These are phyloP conservation scores for Oreochromis mossambicus DNA, from an alignment of 2,797 vertebrate species.

Conservation along the genomic window DNA sequence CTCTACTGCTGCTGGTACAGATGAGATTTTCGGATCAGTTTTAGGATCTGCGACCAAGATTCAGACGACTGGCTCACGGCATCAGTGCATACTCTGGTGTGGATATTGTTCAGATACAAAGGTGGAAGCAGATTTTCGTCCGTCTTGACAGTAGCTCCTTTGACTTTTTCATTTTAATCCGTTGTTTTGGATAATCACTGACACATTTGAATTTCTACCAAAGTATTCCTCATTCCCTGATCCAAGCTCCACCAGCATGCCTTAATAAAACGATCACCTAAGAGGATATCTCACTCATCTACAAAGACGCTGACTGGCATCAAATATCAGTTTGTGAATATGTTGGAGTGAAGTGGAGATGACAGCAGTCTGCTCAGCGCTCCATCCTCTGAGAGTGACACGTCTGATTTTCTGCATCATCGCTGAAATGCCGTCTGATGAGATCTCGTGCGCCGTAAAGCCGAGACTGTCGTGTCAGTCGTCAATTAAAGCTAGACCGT, in stretches of 20 bases:
- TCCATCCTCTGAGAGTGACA: neutral
- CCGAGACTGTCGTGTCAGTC: slow-evolving; percentile 6
- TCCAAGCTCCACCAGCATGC: neutral
- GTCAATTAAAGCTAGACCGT: slow-evolving; percentile 14
- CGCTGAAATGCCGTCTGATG: slow-evolving; percentile 17
- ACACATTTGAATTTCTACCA: neutral
- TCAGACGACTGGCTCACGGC: rapidly evolving
- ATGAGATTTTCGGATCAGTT: neutral
- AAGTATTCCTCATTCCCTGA: neutral
- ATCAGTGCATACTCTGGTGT: rapidly evolving
- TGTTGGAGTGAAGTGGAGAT: neutral
- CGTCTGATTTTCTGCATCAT: slow-evolving; percentile 5
- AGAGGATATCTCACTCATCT: neutral
- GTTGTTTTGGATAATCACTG: neutral
- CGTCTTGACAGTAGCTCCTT: neutral
- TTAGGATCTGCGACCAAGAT: neutral
- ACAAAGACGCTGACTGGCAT: slow-evolving; percentile 1
- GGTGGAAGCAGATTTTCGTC: rapidly evolving
- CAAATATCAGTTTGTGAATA: neutral
- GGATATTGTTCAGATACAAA: neutral
- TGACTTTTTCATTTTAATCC: neutral
- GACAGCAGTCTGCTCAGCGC: neutral
- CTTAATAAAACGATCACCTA: neutral
- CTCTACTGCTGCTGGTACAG: rapidly evolving
- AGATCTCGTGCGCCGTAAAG: neutral